Conservation (phyloP, 2,113 vertebrate species). For the Lagenorhynchus albirostris region DNA sequence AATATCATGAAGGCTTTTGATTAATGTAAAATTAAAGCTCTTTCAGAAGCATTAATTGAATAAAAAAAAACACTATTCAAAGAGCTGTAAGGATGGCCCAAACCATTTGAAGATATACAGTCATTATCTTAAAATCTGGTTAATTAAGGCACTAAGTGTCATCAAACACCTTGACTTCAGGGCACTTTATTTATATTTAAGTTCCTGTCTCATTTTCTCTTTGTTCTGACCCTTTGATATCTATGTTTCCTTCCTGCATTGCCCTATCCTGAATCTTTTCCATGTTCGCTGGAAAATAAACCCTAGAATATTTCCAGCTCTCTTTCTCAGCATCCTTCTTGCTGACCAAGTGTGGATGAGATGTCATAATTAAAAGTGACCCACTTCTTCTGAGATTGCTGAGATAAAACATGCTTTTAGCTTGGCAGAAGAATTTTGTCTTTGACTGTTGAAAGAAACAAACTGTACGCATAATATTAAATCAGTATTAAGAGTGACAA, state of each 20-base stretch:
- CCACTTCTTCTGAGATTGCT: background rate
- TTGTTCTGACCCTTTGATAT: background rate
- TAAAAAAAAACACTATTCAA: background rate
- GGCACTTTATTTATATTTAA: background rate
- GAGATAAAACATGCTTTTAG: background rate
- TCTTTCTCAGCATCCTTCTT: background rate
- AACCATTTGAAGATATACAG: background rate
- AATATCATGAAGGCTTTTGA: constrained; percentile 43
- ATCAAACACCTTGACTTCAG: background rate
- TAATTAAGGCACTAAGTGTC: background rate
- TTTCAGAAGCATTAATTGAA: constrained; percentile 45
- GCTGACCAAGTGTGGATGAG: background rate
- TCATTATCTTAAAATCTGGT: background rate
- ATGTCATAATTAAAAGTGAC: background rate
- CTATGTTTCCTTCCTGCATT: background rate
- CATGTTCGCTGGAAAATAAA: background rate
- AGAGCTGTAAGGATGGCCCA: background rate
- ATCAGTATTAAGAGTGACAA: background rate
- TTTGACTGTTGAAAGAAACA: constrained; percentile 2
- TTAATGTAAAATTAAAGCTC: constrained; percentile 58
- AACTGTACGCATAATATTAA: background rate
- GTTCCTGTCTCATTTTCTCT: background rate
- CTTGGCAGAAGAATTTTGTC: background rate
- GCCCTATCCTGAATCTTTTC: background rate
- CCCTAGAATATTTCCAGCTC: background rate